phyloP scores from a whole-genome alignment of 1,140 invertebrate genomes.

The Helicoverpa zea region DNA sequence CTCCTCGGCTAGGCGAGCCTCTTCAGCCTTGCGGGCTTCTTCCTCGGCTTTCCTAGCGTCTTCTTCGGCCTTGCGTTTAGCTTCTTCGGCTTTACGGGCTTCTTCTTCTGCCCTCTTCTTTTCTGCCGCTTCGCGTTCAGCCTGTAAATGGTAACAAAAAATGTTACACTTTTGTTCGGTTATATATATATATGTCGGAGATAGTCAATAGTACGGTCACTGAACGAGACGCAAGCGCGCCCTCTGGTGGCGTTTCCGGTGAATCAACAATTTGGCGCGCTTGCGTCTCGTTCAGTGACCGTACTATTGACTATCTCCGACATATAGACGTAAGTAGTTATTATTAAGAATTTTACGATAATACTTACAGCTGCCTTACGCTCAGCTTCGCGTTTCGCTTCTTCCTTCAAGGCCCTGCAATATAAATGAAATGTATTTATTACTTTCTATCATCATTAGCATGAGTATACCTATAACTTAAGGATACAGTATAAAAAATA shows the following conservation, averaged over 20 bases:
- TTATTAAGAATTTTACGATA: too few relatives aligned
- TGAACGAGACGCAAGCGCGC: too few relatives aligned
- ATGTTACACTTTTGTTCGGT: too few relatives aligned
- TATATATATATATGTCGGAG: too few relatives aligned
- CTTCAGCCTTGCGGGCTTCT: conserved; percentile 72
- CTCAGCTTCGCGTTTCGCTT: conserved; percentile 84
- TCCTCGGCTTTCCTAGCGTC: conserved; percentile 86
- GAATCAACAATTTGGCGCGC: too few relatives aligned
- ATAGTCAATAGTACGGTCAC: too few relatives aligned
- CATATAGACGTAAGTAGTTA: too few relatives aligned
- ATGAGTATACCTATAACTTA: too few relatives aligned
- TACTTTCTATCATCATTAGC: neutral
- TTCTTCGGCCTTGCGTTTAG: conserved; percentile 78
- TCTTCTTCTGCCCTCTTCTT: conserved; percentile 84
- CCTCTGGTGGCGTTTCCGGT: too few relatives aligned
- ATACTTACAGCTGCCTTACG: conserved; percentile 63
- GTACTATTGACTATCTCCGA: too few relatives aligned
- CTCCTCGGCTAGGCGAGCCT: conserved; percentile 85
- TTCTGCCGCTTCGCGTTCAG: conserved; percentile 73
- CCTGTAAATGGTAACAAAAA: conserved; percentile 54
- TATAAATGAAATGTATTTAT: conserved; percentile 34
- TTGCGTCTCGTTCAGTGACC: too few relatives aligned
- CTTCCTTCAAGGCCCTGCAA: conserved; percentile 85
- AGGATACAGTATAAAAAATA: neutral
- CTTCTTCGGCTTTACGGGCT: conserved; percentile 85